These are phyloP conservation scores for Gerris lacustris DNA, from an alignment of 2,888 invertebrate genomes.

Conservation along the genomic window DNA sequence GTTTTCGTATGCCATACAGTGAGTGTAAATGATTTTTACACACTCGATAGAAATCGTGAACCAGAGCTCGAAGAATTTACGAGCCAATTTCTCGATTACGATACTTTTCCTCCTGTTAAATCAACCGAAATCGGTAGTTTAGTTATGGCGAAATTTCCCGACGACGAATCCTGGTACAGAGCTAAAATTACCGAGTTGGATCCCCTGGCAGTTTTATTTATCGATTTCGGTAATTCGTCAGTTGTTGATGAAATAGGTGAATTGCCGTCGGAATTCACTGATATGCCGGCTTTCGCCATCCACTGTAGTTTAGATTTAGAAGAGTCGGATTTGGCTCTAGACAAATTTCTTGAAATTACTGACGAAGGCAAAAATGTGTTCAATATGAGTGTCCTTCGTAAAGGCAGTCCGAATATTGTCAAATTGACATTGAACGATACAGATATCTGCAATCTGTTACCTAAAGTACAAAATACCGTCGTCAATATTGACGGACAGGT, in stretches of 20 bases:
- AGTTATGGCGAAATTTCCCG: slow-evolving; percentile 28
- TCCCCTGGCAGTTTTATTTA: slow-evolving; percentile 47
- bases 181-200: slow-evolving; percentile 37
- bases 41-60: slow-evolving; percentile 43
- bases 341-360: neutral
- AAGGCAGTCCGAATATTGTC: slow-evolving; percentile 4
- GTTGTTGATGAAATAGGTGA: slow-evolving; percentile 48
- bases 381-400: neutral
- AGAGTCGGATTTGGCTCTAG: neutral
- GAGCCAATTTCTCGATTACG: slow-evolving; percentile 43
- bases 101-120: slow-evolving; percentile 37
- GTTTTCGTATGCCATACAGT: slow-evolving; percentile 56
- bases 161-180: slow-evolving; percentile 56
- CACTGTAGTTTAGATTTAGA: slow-evolving; percentile 39
- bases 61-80: slow-evolving; percentile 49
- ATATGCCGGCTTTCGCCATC: slow-evolving; percentile 47
- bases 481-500: neutral
- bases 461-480: neutral
- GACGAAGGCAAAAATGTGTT: neutral
- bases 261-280: slow-evolving; percentile 48
- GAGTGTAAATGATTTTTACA: slow-evolving; percentile 58
- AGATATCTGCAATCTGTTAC: neutral
- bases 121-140: slow-evolving; percentile 18
- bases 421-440: neutral
- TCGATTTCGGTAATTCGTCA: slow-evolving; percentile 56